A percentile compares a stretch with the other conserved stretches of the same genome.
Evolutionary conservation across 1,140 invertebrate species (phyloP).

Genomic region (Melanaphis sacchari): DNA sequence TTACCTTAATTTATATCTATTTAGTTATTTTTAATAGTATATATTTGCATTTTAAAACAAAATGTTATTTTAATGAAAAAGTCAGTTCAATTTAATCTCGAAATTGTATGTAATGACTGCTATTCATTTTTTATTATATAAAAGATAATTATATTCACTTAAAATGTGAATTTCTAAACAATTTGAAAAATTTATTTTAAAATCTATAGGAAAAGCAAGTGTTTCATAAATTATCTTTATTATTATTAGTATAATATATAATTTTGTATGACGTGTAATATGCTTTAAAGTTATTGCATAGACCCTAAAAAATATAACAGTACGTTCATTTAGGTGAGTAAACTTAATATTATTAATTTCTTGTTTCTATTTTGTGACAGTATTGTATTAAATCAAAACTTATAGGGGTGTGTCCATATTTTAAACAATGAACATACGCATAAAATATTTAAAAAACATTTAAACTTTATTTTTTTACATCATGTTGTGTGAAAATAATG

Average conservation of each 20-base stretch:
- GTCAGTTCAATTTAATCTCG: background rate
- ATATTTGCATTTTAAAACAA: background rate
- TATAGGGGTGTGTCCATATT: background rate
- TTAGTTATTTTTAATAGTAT: background rate
- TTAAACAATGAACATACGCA: background rate
- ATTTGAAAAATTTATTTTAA: background rate
- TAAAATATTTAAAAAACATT: too few species aligned
- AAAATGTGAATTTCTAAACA: background rate
- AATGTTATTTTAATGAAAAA: conserved; percentile 3
- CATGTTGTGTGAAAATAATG: background rate
- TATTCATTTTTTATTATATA: background rate
- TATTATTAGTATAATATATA: background rate
- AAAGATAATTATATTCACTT: too few species aligned
- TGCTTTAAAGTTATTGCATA: background rate
- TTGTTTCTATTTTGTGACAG: background rate
- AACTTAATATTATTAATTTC: background rate
- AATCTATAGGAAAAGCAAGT: background rate
- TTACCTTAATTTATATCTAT: background rate
- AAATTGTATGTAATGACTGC: background rate
- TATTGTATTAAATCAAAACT: background rate
- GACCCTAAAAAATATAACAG: background rate
- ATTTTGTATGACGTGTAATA: background rate
- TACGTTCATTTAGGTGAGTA: background rate
- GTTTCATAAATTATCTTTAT: background rate
- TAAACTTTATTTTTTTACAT: background rate